Conservation (phyloP, 2,797 vertebrate genomes). For the Babyrousa celebensis region DNA sequence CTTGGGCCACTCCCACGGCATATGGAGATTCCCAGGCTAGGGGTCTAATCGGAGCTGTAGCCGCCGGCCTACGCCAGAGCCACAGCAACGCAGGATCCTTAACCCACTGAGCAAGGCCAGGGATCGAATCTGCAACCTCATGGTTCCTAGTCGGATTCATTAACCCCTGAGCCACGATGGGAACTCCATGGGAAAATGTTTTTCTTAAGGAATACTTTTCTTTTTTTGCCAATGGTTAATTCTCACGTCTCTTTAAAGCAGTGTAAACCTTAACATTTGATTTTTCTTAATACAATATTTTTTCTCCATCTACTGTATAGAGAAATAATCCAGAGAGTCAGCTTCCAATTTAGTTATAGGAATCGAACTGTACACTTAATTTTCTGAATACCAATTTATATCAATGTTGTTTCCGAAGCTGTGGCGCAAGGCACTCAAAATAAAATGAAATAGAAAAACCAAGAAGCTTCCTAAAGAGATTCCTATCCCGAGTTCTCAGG, state of each 20-base stretch:
- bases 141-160: no score
- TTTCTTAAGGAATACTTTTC: not conserved
- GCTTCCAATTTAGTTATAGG: slow-evolving; percentile 48
- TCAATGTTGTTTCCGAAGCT: slow-evolving; percentile 43
- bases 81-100: no score
- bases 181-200: not conserved
- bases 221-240: not conserved
- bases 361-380: slow-evolving; percentile 36
- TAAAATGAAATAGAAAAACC: slow-evolving; percentile 1
- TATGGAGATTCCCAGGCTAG: no score
- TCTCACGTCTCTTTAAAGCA: not conserved
- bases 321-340: slow-evolving; percentile 57
- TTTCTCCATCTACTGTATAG: not conserved
- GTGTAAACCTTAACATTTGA: not conserved
- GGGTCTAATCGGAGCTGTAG: no score
- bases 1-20: no score
- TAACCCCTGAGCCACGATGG: no score
- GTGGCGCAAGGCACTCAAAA: not conserved
- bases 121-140: no score
- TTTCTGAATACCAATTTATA: slow-evolving; percentile 20
- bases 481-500: not conserved
- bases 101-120: no score
- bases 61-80: no score
- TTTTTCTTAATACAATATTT: not conserved
- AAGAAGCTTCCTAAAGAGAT: not conserved